Evolutionary conservation across 1,140 invertebrate species (phyloP).

Genomic region (Atta colombica): DNA sequence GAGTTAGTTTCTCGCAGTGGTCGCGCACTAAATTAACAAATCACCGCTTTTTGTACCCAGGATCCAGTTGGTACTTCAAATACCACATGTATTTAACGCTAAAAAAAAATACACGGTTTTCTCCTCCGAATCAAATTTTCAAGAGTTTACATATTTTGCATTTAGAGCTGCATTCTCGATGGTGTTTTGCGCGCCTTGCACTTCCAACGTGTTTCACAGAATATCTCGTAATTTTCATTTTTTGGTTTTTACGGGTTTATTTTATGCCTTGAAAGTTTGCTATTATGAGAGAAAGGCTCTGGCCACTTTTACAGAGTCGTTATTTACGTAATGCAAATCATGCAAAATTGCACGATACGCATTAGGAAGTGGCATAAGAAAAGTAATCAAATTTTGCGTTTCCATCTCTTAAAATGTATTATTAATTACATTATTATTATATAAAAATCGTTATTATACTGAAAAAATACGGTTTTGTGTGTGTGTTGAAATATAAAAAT

Average conservation of each 20-base stretch:
- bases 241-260: not conserved
- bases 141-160: conserved; percentile 16
- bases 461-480: too few species aligned
- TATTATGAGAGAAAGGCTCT: not conserved
- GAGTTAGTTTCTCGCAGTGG: conserved; percentile 45
- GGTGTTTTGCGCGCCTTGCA: not conserved
- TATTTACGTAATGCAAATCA: conserved; percentile 3
- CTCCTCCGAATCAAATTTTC: not conserved
- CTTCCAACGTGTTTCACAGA: not conserved
- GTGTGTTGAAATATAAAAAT: too few species aligned
- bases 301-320: not conserved
- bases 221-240: conserved; percentile 1
- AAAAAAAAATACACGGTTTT: not conserved
- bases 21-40: conserved; percentile 55
- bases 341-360: not conserved
- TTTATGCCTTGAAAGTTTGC: not conserved
- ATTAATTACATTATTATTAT: too few species aligned
- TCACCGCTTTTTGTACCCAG: conserved; percentile 35
- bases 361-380: not conserved
- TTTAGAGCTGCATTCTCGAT: not conserved
- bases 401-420: not conserved
- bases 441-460: not conserved
- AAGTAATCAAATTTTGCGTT: not conserved
- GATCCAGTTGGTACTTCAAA: not conserved
- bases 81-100: not conserved